Conservation (phyloP, 2,888 invertebrate species). For the Agriopis marginaria region DNA sequence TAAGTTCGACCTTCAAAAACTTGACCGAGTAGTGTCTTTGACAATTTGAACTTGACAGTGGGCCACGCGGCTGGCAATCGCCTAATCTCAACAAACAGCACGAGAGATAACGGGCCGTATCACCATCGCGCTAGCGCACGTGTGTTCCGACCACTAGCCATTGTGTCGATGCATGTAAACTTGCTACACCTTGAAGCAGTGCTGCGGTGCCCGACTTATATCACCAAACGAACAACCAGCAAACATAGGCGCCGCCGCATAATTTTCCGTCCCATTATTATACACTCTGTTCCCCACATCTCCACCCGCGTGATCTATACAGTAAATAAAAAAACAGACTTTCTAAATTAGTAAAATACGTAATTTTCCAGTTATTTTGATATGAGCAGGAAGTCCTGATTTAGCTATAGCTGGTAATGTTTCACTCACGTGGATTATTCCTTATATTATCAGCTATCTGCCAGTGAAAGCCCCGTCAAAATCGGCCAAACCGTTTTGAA, state of each 20-base stretch:
- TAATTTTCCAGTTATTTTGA: no score
- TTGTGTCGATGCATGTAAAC: conserved; percentile 32
- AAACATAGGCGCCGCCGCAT: conserved; percentile 1
- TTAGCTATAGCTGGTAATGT: no score
- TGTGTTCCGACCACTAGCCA: conserved; percentile 53
- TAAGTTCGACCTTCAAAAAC: conserved; percentile 54
- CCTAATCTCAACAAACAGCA: conserved; percentile 74
- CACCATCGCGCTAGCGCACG: conserved; percentile 52
- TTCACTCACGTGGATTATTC: no score
- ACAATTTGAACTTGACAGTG: conserved; percentile 84
- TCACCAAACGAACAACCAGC: not conserved
- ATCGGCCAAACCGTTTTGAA: no score
- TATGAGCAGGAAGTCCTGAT: no score
- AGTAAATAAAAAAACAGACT: no score
- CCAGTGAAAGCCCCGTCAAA: no score
- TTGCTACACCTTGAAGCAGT: conserved; percentile 9
- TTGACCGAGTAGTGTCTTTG: conserved; percentile 61
- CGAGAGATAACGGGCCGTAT: conserved; percentile 60
- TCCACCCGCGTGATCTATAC: not conserved
- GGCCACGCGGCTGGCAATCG: conserved; percentile 58
- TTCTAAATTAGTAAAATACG: no score
- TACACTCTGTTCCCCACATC: not conserved
- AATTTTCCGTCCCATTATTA: no score
- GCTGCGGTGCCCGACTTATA: not conserved
- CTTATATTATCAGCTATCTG: no score